A percentile compares a stretch with the other conserved stretches of the same genome.
Conservation (phyloP, 2,113 vertebrate species). For the Saguinus imperator region DNA sequence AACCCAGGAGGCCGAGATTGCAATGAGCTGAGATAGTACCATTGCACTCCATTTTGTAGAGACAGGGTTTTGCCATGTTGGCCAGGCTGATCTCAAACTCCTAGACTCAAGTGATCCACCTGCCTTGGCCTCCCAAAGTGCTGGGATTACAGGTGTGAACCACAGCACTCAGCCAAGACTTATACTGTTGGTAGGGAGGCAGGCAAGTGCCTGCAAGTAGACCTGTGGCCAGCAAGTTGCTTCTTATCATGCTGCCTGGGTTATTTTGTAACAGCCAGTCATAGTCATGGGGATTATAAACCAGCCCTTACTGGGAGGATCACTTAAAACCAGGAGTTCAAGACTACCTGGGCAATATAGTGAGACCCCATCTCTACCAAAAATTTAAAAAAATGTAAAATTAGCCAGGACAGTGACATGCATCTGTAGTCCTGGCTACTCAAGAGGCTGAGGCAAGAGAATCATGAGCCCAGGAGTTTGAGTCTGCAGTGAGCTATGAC, state of each 20-base stretch:
- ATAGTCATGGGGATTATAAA: not conserved
- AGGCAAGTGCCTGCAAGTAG: not conserved
- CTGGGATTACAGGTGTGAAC: too few species aligned
- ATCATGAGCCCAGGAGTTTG: not conserved
- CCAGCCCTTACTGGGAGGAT: not conserved
- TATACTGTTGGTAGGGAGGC: not conserved
- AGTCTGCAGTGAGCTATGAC: not conserved
- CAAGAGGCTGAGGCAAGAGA: too few species aligned
- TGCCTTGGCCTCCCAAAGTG: not conserved
- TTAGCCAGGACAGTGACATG: too few species aligned
- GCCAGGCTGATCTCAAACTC: not conserved
- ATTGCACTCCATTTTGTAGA: too few species aligned
- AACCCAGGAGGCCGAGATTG: too few species aligned
- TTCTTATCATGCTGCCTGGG: not conserved
- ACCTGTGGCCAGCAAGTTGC: fast-evolving
- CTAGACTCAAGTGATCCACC: not conserved
- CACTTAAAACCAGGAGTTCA: not conserved
- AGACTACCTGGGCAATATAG: not conserved
- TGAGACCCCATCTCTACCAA: too few species aligned
- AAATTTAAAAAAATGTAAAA: too few species aligned
- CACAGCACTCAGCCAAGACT: too few species aligned
- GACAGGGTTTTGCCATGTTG: too few species aligned
- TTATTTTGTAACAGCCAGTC: not conserved
- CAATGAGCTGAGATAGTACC: too few species aligned
- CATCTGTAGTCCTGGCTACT: too few species aligned